These are phyloP conservation scores for Iphiclides podalirius DNA, from an alignment of 2,888 invertebrate species.

Conservation along the genomic window DNA sequence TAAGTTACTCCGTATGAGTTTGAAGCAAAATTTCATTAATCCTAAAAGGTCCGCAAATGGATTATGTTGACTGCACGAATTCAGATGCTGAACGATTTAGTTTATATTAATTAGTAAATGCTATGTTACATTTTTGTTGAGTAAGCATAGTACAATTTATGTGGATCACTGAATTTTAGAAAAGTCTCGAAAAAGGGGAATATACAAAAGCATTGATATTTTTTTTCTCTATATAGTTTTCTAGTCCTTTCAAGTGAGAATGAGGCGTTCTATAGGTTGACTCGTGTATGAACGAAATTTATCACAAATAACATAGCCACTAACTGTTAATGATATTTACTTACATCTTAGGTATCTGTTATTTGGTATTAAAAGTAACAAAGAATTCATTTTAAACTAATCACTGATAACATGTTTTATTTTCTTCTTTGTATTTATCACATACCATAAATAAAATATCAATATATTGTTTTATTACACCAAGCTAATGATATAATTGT, in stretches of 20 bases:
- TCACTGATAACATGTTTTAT: conserved; percentile 6
- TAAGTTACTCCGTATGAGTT: background rate
- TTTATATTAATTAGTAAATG: background rate
- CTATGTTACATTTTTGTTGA: background rate
- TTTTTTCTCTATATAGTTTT: background rate
- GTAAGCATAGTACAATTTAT: background rate
- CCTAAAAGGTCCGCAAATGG: background rate
- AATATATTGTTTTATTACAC: too few relatives aligned
- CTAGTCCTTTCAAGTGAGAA: background rate
- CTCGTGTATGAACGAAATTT: background rate
- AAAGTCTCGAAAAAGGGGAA: background rate
- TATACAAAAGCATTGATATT: background rate
- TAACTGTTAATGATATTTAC: conserved; percentile 23
- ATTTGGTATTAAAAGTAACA: background rate
- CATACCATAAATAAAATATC: conserved; percentile 16
- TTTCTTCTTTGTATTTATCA: background rate
- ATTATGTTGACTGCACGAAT: background rate
- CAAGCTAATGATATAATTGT: conserved; percentile 9
- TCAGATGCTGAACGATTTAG: background rate
- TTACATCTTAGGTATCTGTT: conserved; percentile 39
- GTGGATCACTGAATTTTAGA: background rate
- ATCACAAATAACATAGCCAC: background rate
- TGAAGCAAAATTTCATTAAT: conserved; percentile 25
- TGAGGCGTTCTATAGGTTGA: background rate
- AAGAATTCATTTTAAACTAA: conserved; percentile 1